Conservation (phyloP, 2,888 invertebrate genomes). For the Lacanobia wlatinum region DNA sequence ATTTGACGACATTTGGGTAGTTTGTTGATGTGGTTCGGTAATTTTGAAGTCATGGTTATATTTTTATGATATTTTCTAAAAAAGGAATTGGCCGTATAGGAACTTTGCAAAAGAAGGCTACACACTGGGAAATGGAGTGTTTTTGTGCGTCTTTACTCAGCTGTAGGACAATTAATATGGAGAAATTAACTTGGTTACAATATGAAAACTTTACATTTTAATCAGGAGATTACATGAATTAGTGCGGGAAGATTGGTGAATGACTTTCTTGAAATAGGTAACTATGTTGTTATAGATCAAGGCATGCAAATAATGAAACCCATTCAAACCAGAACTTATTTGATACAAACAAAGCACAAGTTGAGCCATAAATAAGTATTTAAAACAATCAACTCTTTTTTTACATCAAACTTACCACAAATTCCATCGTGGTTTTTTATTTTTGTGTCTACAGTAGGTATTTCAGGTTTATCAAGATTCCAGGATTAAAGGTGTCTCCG, state of each 20-base stretch:
- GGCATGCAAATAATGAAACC: not conserved
- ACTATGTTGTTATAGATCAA: not conserved
- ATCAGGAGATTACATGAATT: not conserved
- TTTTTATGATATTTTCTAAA: not conserved
- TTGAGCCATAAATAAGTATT: not conserved
- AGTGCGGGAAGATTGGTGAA: not conserved
- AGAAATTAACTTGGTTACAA: too few relatives aligned
- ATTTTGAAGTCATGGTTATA: constrained; percentile 5
- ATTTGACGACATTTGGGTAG: constrained; percentile 40
- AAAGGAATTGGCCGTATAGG: not conserved
- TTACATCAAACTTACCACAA: not conserved
- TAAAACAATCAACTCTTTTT: too few relatives aligned
- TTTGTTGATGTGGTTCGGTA: constrained; percentile 20
- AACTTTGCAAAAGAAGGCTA: not conserved
- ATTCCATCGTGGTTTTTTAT: not conserved
- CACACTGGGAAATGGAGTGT: too few relatives aligned
- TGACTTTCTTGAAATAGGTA: not conserved
- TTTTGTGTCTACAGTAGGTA: not conserved
- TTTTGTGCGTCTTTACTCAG: too few relatives aligned
- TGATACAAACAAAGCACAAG: not conserved
- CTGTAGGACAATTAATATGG: not conserved
- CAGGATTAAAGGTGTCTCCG: constrained; percentile 19
- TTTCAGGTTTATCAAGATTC: constrained; percentile 2
- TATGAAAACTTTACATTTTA: too few relatives aligned
- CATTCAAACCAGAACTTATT: not conserved